Base-by-base conservation (phyloP, 2,888 invertebrate genomes). In the Ophion costatus region DNA sequence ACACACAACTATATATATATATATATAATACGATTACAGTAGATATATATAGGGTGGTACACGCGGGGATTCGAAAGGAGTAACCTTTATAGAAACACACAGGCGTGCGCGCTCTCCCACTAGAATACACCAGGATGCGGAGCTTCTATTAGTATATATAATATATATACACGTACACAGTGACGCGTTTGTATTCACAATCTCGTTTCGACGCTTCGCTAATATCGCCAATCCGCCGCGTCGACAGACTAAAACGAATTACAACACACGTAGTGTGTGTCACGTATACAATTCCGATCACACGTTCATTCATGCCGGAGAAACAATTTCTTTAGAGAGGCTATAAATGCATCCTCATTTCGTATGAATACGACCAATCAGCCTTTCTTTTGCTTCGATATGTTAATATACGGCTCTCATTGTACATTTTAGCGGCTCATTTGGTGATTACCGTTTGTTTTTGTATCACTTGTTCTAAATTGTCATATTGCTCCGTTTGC, bases 291-390 rank as follows among this genome's bases (percentile, higher is more conserved):
- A 78, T 70, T 67, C 70, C 64, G 24, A 57, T 79, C 76, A 45
- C 79, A 79, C 66, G 71, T 77, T 85, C 79, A 85, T 82, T 84
- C 80, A 85, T 80, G 74, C 33, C 17, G 56, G 22, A 38, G 51
- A 29, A 67, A 73, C 33, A 29, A 38, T 63, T 51, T 83, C 61
- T 61, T 59, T 57, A 59, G n/a, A 17, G 38, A 33, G 4, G 4
- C 33, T 69, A 69, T 33, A 20, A 56, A 10, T 66, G 38, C 56
- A 76, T 33, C 70, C 29, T 67, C 56, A 59, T 74, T 70, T 66
- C 14, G 64, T 59, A 67, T 20, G 66, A 75, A 75, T 75, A 75
- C 42, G 24, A 11, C 29, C 63, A 63, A 75, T 64, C 45, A 22
- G 61, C 61, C 20, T 42, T 20, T 17, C 11, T 45, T 45, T 45